Base-by-base conservation (phyloP, 2,888 invertebrate species). In the Carabus problematicus region DNA sequence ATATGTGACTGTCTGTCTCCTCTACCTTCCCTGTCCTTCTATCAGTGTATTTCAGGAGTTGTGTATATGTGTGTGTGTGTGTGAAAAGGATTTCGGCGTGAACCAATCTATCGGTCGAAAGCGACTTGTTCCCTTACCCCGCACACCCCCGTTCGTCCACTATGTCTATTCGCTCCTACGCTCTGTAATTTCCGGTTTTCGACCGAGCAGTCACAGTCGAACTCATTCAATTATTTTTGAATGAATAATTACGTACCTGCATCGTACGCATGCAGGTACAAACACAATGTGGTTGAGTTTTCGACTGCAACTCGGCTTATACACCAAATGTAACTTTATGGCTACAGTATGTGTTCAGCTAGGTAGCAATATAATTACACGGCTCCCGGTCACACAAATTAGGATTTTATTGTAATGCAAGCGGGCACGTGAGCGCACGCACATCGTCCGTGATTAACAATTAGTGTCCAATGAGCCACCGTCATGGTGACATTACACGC, bases 211-310 rank as follows among this genome's bases (percentile, higher is more conserved):
- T 47, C 39, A 61, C 55, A 18, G 4, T 40, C 68, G 61, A 68
- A 68, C 52, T 61, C 69, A 69, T 69, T 69, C 62, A 69, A 69
- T 69, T 69, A 69, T 69, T 69, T 69, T 69, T 43, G 62, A 69
- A 69, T 69, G 69, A 69, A 69, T 69, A 69, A 69, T 69, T 69
- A 69, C 69, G 16, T 52, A 39, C 39, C 16, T 56, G 56, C 29
- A 56, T 56, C 12, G 12, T 45, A 45, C 45, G 7, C 45, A 45
- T 14, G 11, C 11, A 11, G 14, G 11, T 45, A n/a, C 45, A n/a
- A 4, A n/a, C 45, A n/a, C 45, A 45, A 45, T 12, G n/a, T 45
- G 14, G n/a, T 45, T 45, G 11, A 45, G 2, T 45, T 45, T 45
- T 14, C 45, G 14, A n/a, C 45, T 45, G 7, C 45, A 6, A 6